Evolutionary conservation across 64 coral and sea anemone species (phyloP), one percentile per base, ranked within the genome.

Genomic region (Montipora capricornis): DNA sequence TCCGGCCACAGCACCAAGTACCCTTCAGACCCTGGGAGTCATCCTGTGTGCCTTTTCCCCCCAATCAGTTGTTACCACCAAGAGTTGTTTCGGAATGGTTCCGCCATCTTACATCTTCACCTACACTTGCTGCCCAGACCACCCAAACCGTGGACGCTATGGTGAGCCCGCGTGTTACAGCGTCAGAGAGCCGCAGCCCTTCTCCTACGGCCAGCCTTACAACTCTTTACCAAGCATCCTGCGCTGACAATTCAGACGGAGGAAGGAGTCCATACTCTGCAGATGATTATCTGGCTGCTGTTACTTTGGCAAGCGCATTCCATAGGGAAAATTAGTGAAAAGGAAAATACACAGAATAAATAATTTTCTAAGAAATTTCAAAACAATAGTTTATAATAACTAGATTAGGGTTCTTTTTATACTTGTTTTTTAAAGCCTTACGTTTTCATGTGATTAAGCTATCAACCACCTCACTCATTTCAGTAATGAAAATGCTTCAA

Each of bases 211-310:
- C 3, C 60, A 64, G 60, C 60, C 8, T 13, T 3, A 5, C 3
- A 3, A 52, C 44, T 12, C 47, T 51, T 29, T 44, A 20, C 58
- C 76, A 84, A 8, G 48, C 91, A 57, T 52, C 91, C 52, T 61
- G 8, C 13, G 8, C n/a, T 2, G 49, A 86, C 47, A 53, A 64
- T 50, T 78, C 91, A 48, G 62, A 81, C 92, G 81, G 85, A 8
- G 73, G 26, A 16, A 78, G 82, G 61, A 82, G 68, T 20, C 68
- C 44, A 17, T 78, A 89, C 13, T 64, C 60, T 4, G 60, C 78
- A 3, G 92, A 94, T 51, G 85, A 94, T 57, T 82, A 89, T 37
- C 24, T 89, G 1, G 92, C 92, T 37, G 86, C 92, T 22, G 62
- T 76, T 17, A 74, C 77, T 22, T 88, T 94, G 24, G 66, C 74